Percentiles rank a stretch among this genome's conserved stretches.
These are phyloP conservation scores for Phymatocera aterrima DNA, from an alignment of 2,888 invertebrate species.

Conservation along the genomic window DNA sequence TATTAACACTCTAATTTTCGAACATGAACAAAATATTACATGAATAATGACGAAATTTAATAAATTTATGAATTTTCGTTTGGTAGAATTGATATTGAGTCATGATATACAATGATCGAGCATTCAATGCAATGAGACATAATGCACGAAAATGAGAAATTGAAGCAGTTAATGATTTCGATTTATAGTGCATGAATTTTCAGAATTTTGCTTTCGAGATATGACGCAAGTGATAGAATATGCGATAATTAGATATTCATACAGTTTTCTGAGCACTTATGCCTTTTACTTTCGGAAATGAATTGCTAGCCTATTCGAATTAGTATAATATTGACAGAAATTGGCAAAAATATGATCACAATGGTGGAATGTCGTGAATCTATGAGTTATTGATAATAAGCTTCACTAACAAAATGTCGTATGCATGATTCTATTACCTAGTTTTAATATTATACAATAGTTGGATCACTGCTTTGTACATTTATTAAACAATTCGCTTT, in stretches of 20 bases:
- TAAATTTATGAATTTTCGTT: not conserved
- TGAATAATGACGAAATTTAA: not conserved
- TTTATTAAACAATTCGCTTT: not conserved
- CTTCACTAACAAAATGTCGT: not conserved
- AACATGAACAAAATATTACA: too few species aligned
- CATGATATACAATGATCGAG: not conserved
- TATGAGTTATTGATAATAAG: not conserved
- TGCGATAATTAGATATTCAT: not conserved
- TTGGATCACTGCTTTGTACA: slow-evolving; percentile 10
- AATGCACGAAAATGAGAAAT: not conserved
- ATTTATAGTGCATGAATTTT: slow-evolving; percentile 12
- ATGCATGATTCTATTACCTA: slow-evolving; percentile 2
- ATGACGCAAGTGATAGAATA: not conserved
- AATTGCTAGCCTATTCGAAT: slow-evolving; percentile 5
- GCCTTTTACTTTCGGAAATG: not conserved
- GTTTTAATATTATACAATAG: too few species aligned
- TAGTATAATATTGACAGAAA: not conserved
- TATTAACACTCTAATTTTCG: too few species aligned
- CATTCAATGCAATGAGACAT: not conserved
- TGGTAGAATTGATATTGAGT: not conserved
- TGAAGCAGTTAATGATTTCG: not conserved
- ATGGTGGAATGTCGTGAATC: not conserved
- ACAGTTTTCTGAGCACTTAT: not conserved
- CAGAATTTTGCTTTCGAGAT: slow-evolving; percentile 1
- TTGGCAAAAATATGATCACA: not conserved